Evolutionary conservation across 2,888 invertebrate genomes (phyloP).

Genomic region (Cremastinae sp.): DNA sequence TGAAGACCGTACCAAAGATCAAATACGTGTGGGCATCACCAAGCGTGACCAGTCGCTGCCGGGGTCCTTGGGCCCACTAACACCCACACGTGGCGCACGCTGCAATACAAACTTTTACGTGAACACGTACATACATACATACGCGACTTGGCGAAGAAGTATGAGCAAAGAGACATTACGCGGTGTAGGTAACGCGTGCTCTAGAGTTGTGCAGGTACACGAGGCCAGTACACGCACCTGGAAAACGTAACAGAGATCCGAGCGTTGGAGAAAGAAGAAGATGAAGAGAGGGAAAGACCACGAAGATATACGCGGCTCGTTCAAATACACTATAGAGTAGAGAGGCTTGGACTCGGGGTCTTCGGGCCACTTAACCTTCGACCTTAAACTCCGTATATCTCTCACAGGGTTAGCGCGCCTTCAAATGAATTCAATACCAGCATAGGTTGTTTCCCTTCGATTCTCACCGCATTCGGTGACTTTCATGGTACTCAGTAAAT

Average conservation of each 20-base stretch:
- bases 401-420: conserved; percentile 71
- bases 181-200: conserved; percentile 45
- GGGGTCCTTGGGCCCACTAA: conserved; percentile 63
- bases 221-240: conserved; percentile 60
- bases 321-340: conserved; percentile 60
- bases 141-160: background rate
- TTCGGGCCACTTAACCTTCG: conserved; percentile 77
- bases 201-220: conserved; percentile 54
- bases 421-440: conserved; percentile 72
- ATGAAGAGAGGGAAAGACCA: conserved; percentile 32
- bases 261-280: conserved; percentile 38
- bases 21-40: conserved; percentile 63
- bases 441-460: conserved; percentile 46
- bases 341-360: conserved; percentile 61
- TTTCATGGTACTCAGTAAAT: conserved; percentile 32
- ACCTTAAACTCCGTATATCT: conserved; percentile 77
- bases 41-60: conserved; percentile 65
- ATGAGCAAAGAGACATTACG: conserved; percentile 35
- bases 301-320: conserved; percentile 57
- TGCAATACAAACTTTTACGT: conserved; percentile 36
- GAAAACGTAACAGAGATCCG: conserved; percentile 62
- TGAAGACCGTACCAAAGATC: conserved; percentile 41
- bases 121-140: conserved; percentile 1
- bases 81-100: conserved; percentile 62
- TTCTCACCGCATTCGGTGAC: conserved; percentile 1